phyloP scores from a whole-genome alignment of 2,888 invertebrate genomes.

The Parthenolecanium corni region DNA sequence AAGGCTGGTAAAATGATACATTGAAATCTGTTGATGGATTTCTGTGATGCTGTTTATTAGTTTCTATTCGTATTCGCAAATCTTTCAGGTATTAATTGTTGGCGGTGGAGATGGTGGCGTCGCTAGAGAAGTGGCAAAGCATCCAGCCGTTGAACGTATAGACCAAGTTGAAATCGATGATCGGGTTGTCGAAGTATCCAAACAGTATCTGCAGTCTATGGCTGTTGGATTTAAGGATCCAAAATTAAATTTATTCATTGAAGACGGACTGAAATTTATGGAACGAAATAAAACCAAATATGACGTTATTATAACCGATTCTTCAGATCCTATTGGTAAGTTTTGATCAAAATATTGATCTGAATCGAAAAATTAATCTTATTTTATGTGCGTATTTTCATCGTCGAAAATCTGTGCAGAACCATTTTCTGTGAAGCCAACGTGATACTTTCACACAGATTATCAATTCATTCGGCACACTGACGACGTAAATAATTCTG shows the following conservation, averaged over 20 bases:
- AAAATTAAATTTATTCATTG: slow-evolving; percentile 70
- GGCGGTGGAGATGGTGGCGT: slow-evolving; percentile 99
- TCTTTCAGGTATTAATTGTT: slow-evolving; percentile 66
- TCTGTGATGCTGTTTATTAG: no score
- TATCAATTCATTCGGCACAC: no score
- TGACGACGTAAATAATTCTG: background rate
- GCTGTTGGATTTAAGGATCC: slow-evolving; percentile 70
- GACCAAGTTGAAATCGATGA: slow-evolving; percentile 90
- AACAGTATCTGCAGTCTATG: slow-evolving; percentile 82
- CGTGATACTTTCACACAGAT: no score
- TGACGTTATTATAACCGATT: slow-evolving; percentile 97
- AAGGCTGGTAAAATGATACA: no score
- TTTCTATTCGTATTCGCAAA: no score
- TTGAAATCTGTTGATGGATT: no score
- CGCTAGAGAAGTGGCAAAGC: slow-evolving; percentile 86
- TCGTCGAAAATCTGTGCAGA: no score
- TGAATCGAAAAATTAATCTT: no score
- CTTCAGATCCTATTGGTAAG: slow-evolving; percentile 87
- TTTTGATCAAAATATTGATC: slow-evolving; percentile 2
- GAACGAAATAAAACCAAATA: slow-evolving; percentile 70
- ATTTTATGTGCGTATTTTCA: no score
- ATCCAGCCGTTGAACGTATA: slow-evolving; percentile 73
- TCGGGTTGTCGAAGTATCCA: slow-evolving; percentile 79
- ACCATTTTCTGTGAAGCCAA: no score
- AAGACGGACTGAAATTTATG: slow-evolving; percentile 93